Percentiles rank a stretch among this genome's conserved stretches.
phyloP scores from a whole-genome alignment of 2,113 vertebrate genomes.

The Hippopotamus amphibius region DNA sequence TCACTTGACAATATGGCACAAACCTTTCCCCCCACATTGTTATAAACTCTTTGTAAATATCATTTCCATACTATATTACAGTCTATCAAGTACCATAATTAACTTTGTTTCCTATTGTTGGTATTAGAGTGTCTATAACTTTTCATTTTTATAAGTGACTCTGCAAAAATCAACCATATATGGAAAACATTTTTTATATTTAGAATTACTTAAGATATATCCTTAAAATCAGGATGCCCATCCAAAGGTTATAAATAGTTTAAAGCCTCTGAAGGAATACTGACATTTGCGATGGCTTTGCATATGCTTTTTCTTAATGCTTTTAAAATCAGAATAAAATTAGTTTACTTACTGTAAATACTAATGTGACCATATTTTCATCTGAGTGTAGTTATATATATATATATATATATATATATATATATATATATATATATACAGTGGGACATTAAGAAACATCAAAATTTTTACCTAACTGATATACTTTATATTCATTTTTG shows the following conservation, averaged over 20 bases:
- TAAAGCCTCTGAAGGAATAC: background rate
- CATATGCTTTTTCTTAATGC: background rate
- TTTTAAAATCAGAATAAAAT: constrained; percentile 51
- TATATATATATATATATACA: background rate
- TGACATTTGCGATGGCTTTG: background rate
- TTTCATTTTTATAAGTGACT: background rate
- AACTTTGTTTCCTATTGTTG: background rate
- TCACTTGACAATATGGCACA: background rate
- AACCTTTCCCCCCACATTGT: fast-evolving
- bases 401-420: too few relatives aligned
- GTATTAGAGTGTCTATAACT: background rate
- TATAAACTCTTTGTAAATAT: background rate
- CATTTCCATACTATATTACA: background rate
- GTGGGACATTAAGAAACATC: background rate
- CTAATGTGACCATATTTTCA: background rate
- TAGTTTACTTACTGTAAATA: background rate
- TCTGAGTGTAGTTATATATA: background rate
- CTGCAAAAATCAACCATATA: background rate
- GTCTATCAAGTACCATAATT: background rate
- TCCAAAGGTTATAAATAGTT: background rate
- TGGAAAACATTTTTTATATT: background rate
- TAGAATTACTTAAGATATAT: background rate
- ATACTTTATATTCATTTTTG: background rate
- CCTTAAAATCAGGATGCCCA: background rate
- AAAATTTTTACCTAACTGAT: background rate